phyloP scores from a whole-genome alignment of 1,140 invertebrate genomes.

The Drosophila elegans region DNA sequence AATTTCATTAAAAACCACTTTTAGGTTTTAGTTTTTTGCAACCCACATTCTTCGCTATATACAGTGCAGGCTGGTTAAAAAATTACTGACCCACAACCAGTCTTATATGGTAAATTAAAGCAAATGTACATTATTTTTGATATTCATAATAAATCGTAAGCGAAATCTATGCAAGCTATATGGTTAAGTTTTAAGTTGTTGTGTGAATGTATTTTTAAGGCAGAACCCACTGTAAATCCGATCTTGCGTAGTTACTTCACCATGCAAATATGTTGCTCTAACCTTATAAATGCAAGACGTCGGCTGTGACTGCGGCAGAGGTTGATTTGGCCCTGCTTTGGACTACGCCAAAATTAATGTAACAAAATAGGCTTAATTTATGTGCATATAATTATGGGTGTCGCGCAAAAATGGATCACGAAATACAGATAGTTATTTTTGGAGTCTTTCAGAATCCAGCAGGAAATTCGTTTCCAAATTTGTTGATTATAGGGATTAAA shows the following conservation, averaged over 20 bases:
- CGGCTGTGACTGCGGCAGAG: slow-evolving; percentile 18
- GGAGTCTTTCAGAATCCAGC: slow-evolving; percentile 10
- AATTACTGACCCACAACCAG: neutral
- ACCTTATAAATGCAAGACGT: slow-evolving; percentile 69
- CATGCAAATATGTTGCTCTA: slow-evolving; percentile 77
- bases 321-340: slow-evolving; percentile 26
- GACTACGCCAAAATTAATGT: slow-evolving; percentile 30
- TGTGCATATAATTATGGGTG: slow-evolving; percentile 36
- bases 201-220: neutral
- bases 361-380: slow-evolving; percentile 37
- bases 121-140: neutral
- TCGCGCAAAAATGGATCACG: slow-evolving; percentile 1
- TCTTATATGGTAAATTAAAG: neutral
- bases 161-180: no score
- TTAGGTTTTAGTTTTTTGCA: slow-evolving; percentile 70
- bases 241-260: slow-evolving; percentile 59
- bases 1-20: slow-evolving; percentile 78
- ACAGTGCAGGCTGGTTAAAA: slow-evolving; percentile 37
- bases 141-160: no score
- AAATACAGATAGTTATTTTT: slow-evolving; percentile 5
- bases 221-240: slow-evolving; percentile 13
- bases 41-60: slow-evolving; percentile 64
- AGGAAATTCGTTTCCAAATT: neutral
- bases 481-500: no score
- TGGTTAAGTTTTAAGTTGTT: no score